Percentiles rank a stretch among this genome's conserved stretches.
Conservation (phyloP, 2,888 invertebrate genomes). For the Lissonota sp. region DNA sequence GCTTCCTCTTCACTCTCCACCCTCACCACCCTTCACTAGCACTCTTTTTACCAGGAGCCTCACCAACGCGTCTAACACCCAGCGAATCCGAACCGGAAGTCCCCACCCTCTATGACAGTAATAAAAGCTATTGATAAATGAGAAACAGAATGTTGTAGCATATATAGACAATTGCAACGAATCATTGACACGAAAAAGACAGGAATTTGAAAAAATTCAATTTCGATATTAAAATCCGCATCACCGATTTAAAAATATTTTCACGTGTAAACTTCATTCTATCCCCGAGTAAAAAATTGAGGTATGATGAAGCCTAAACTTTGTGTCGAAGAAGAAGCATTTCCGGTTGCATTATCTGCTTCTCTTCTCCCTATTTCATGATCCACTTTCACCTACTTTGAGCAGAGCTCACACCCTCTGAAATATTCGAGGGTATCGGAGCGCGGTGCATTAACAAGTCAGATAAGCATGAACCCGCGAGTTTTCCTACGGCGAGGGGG, state of each 20-base stretch:
- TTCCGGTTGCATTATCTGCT: slow-evolving; percentile 18
- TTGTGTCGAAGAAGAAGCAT: slow-evolving; percentile 9
- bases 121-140: slow-evolving; percentile 8
- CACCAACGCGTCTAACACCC: too few relatives aligned
- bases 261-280: too few relatives aligned
- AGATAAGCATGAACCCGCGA: slow-evolving; percentile 72
- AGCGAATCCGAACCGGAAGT: too few relatives aligned
- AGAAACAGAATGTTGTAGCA: too few relatives aligned
- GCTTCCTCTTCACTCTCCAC: too few relatives aligned
- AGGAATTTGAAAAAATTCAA: too few relatives aligned
- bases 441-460: slow-evolving; percentile 78
- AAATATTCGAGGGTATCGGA: slow-evolving; percentile 74
- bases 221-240: too few relatives aligned
- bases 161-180: too few relatives aligned
- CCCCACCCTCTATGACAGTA: slow-evolving; percentile 20
- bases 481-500: slow-evolving; percentile 57
- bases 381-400: slow-evolving; percentile 13
- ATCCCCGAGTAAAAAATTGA: background rate
- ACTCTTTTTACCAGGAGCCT: too few relatives aligned
- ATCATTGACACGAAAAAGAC: background rate
- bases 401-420: slow-evolving; percentile 42
- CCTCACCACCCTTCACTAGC: too few relatives aligned
- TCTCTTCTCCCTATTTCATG: slow-evolving; percentile 16
- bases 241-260: too few relatives aligned
- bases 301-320: slow-evolving; percentile 19